Base-by-base conservation (phyloP, 2,888 invertebrate species). In the Erebia ligea region DNA sequence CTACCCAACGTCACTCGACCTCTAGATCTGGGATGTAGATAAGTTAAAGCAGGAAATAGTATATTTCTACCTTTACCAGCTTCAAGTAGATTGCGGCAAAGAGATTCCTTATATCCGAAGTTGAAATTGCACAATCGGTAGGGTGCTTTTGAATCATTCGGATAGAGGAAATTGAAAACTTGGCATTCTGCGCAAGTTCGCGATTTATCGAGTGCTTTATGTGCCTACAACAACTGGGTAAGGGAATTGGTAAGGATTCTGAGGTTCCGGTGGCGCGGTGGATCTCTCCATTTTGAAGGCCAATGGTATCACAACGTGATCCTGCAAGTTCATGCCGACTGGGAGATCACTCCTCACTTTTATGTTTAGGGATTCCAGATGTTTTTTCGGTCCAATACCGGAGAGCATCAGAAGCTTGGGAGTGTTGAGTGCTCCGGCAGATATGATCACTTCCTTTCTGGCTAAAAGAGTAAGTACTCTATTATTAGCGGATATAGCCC, bases 341-440 rank as follows among this genome's bases (percentile, higher is more conserved):
- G 85, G 85, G 40, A 85, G 73, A 68, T 85, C 77, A 1, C 78
- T 76, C 45, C 80, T 9, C 1, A 84, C 78, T 56, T 78, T 67
- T 66, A 86, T 84, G 17, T 75, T 72, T 48, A 82, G 73, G 21
- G 77, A 73, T 61, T 80, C 70, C 94, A 94, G 84, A 94, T 95
- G 4, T 91, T 93, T 68, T 59, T 68, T 72, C 40, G 80, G 79
- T 2, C 80, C 79, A 62, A 80, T 68, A 19, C 80, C 79, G 40
- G 81, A 80, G 57, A 85, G 52, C 68, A 82, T 84, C 1, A 81
- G 73, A 10, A 82, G 77, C 0, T 74, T 69, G 3, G 83, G 80
- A 5, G 79, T 80, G 82, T 89, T 77, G 76, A 85, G 74, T 84
- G 88, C 21, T 86, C 83, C 79, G 87, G 90, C 54, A 87, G 92